Base-by-base conservation (phyloP, 2,113 vertebrate species). In the Cebus imitator region DNA sequence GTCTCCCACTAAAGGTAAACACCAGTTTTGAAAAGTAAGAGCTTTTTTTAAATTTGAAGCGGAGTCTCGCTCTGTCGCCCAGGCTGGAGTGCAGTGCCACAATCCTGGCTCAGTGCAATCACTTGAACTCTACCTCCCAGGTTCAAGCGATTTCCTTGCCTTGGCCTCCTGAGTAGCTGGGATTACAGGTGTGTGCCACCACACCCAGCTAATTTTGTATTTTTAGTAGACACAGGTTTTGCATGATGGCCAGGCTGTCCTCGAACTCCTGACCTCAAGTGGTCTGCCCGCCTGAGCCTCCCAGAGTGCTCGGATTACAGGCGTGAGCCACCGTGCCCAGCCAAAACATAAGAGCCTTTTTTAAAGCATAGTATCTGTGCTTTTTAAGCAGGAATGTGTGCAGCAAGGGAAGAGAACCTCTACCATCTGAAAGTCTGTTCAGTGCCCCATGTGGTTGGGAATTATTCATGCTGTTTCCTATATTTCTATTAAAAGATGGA, bases 371-470 rank as follows among this genome's bases (percentile, higher is more conserved):
- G 21, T 57, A 1, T 4, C 6, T 11, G 43, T 27, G 20, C 84
- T 80, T 27, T 35, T 2, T 0, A 8, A 17, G 73, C 37, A 5
- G 57, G 35, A 37, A 35, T 55, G 50, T 17, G 1, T 13, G 7
- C 78, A 10, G 14, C 1, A n/a, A 70, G 8, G 20, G 11, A 8
- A 4, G 35, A n/a, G 37, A 0, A 5, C 23, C 40, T 6, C 23
- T 7, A 8, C n/a, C 43, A 0, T 5, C 21, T 45, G 18, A 2
- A 16, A 12, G 30, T 11, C 50, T 9, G 8, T 5, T 64, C 27
- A 6, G 8, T 2, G 0, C 6, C 55, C 12, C 1, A 16, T 1
- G 0, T 8, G 32, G 61, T n/a, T 9, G 40, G 23, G 37, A 50
- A 2, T 8, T 32, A 1, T 1, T 2, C 18, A 2, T 13, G 14